These are phyloP conservation scores for Carterocephalus palaemon DNA, from an alignment of 2,888 invertebrate species.

Conservation along the genomic window DNA sequence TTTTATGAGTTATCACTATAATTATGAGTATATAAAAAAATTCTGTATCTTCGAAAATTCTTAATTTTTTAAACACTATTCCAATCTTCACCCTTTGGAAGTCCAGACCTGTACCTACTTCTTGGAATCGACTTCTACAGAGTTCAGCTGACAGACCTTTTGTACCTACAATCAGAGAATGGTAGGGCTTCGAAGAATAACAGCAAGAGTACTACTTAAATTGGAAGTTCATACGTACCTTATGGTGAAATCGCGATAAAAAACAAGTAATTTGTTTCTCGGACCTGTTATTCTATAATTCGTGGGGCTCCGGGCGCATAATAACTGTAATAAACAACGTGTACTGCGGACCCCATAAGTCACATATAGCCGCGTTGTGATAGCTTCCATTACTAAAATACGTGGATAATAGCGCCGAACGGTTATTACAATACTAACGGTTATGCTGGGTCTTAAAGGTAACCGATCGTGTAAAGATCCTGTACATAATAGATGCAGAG, in stretches of 20 bases:
- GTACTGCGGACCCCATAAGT: constrained; percentile 55
- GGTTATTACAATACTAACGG: constrained; percentile 29
- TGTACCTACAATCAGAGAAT: constrained; percentile 25
- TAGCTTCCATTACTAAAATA: constrained; percentile 40
- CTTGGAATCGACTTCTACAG: too few species aligned
- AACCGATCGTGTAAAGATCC: constrained; percentile 8
- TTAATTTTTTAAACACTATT: too few species aligned
- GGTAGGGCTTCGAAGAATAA: constrained; percentile 28
- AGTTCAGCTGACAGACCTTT: too few species aligned
- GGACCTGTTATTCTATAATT: constrained; percentile 53
- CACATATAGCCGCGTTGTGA: constrained; percentile 42
- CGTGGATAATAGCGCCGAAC: constrained; percentile 36
- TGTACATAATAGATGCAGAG: constrained; percentile 3
- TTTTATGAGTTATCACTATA: too few species aligned
- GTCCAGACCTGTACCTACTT: too few species aligned
- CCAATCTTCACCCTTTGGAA: too few species aligned
- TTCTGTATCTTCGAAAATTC: too few species aligned
- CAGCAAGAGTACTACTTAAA: constrained; percentile 14
- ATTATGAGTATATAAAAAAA: too few species aligned
- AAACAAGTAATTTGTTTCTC: constrained; percentile 35
- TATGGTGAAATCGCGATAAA: constrained; percentile 37
- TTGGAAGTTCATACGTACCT: constrained; percentile 24
- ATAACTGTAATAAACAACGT: constrained; percentile 66
- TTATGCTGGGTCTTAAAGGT: constrained; percentile 9
- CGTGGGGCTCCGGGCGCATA: constrained; percentile 54